Evolutionary conservation across 1,140 invertebrate genomes (phyloP).

Genomic region (Mylabris phalerata): DNA sequence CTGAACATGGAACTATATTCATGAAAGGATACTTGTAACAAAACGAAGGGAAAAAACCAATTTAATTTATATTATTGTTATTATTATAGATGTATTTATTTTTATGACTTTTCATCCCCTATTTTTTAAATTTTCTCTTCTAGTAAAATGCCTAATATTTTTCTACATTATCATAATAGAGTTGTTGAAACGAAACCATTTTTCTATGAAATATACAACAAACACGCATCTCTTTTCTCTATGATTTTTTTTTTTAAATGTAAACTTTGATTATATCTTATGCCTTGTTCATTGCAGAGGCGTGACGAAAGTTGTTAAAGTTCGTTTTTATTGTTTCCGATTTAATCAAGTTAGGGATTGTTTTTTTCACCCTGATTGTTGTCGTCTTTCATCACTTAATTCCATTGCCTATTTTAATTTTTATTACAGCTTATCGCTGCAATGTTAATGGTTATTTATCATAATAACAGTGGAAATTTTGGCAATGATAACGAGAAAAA

Average conservation of each 20-base stretch:
- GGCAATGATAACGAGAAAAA: too few relatives aligned
- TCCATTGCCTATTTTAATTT: conserved; percentile 14
- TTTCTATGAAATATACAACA: conserved; percentile 14
- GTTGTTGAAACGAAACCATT: conserved; percentile 13
- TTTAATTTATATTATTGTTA: too few relatives aligned
- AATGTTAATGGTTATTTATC: too few relatives aligned
- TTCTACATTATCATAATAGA: conserved; percentile 18
- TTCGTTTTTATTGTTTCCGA: conserved; percentile 27
- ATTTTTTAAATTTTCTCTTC: too few relatives aligned
- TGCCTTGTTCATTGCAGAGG: conserved; percentile 14
- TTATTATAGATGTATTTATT: too few relatives aligned
- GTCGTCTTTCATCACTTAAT: conserved; percentile 21
- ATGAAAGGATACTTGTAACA: too few relatives aligned
- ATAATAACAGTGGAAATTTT: too few relatives aligned
- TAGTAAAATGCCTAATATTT: not conserved
- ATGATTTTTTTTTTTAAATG: conserved; percentile 9
- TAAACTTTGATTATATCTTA: conserved; percentile 23
- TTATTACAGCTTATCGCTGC: too few relatives aligned
- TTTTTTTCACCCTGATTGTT: conserved; percentile 10
- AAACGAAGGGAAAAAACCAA: too few relatives aligned
- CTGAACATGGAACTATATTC: too few relatives aligned
- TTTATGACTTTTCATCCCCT: too few relatives aligned
- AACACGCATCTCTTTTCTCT: conserved; percentile 14
- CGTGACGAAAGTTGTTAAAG: conserved; percentile 26
- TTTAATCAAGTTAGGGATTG: conserved; percentile 26